These are phyloP conservation scores for Micrasema minimum DNA, from an alignment of 1,140 invertebrate genomes.

Conservation along the genomic window DNA sequence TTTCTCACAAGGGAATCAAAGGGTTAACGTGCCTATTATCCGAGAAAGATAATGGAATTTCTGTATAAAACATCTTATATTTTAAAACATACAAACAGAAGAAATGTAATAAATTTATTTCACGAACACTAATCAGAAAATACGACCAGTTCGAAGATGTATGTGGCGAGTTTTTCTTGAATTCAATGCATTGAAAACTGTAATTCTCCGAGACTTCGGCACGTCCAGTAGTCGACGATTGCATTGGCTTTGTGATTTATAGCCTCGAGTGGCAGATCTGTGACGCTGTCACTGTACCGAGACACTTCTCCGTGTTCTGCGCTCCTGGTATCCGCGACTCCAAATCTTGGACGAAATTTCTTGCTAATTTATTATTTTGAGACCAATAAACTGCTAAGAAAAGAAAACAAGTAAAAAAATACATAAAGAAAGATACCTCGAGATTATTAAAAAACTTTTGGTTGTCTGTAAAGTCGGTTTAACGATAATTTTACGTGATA, in stretches of 20 bases:
- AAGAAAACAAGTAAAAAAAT: too few species aligned
- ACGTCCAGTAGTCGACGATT: slow-evolving; percentile 22
- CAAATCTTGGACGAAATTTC: too few species aligned
- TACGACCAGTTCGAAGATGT: slow-evolving; percentile 18
- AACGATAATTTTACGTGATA: too few species aligned
- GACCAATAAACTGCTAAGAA: too few species aligned
- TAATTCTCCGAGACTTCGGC: slow-evolving; percentile 14
- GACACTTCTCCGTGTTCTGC: slow-evolving; percentile 11
- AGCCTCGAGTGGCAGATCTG: not conserved
- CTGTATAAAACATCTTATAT: not conserved
- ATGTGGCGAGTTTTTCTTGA: slow-evolving; percentile 21
- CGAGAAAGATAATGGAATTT: not conserved
- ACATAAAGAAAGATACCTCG: too few species aligned
- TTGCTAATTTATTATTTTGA: too few species aligned
- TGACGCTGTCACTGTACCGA: slow-evolving; percentile 14
- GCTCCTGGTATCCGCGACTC: too few species aligned
- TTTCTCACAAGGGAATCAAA: too few species aligned
- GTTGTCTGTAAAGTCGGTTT: too few species aligned
- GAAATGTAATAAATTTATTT: slow-evolving; percentile 20
- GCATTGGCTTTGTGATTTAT: slow-evolving; percentile 22
- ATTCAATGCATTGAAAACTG: slow-evolving; percentile 20
- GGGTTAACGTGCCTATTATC: not conserved
- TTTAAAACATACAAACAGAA: slow-evolving; percentile 3
- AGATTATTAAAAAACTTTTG: too few species aligned
- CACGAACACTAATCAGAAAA: slow-evolving; percentile 15